These are phyloP conservation scores for Lamellibrachia satsuma DNA, from an alignment of 2,888 invertebrate species.

Conservation along the genomic window DNA sequence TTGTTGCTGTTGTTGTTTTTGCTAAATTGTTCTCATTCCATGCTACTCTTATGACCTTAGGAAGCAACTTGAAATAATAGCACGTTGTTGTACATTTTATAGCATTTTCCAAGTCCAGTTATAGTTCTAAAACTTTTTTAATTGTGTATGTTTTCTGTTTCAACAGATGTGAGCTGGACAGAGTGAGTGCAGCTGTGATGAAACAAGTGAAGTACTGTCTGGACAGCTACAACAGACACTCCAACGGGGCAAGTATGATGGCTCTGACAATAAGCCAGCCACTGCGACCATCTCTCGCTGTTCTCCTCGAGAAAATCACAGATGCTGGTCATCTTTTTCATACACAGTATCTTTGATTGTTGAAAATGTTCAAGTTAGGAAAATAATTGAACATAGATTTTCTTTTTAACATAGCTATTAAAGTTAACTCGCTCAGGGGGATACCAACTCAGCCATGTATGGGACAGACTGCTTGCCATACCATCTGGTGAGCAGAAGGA, in stretches of 20 bases:
- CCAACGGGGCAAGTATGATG: neutral
- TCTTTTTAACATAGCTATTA: too few species aligned
- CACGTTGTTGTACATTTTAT: neutral
- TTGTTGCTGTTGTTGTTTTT: neutral
- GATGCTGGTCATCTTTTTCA: neutral
- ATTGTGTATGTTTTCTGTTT: neutral
- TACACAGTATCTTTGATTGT: slow-evolving; percentile 17
- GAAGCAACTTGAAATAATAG: neutral
- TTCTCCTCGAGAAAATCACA: neutral
- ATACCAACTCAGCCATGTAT: too few species aligned
- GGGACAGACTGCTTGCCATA: too few species aligned
- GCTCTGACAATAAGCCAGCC: neutral
- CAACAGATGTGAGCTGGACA: neutral
- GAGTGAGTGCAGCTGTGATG: neutral
- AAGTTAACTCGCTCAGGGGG: too few species aligned
- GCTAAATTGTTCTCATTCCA: neutral
- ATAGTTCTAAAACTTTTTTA: neutral
- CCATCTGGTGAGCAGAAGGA: too few species aligned
- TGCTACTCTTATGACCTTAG: neutral
- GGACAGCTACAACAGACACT: neutral
- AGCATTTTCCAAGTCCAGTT: neutral
- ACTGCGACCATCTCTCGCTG: neutral
- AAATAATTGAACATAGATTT: too few species aligned
- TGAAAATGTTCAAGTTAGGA: neutral
- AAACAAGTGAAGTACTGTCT: slow-evolving; percentile 5